phyloP scores from a whole-genome alignment of 2,113 vertebrate species.

The Choloepus hoffmanni region DNA sequence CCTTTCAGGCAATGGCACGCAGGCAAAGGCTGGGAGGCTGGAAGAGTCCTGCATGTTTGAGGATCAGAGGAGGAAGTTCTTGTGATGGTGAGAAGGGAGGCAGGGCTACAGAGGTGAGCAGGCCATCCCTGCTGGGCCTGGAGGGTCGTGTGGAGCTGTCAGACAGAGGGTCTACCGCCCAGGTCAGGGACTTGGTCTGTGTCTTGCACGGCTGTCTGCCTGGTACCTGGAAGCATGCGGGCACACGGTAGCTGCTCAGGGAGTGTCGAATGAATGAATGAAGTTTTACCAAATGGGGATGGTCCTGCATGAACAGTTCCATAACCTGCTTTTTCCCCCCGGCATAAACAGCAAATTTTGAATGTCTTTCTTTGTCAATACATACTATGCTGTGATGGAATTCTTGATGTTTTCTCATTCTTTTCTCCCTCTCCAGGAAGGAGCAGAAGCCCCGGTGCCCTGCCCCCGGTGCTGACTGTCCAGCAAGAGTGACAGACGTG shows the following conservation, averaged over 20 bases:
- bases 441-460: conserved; percentile 62
- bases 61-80: background rate
- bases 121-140: background rate
- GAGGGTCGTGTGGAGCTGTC: background rate
- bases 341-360: background rate
- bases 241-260: background rate
- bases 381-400: background rate
- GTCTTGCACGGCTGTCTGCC: background rate
- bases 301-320: background rate
- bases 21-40: background rate
- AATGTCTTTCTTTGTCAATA: background rate
- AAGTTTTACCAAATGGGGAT: conserved; percentile 14
- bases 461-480: conserved; percentile 52
- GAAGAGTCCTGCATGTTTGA: background rate
- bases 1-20: background rate
- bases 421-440: conserved; percentile 68
- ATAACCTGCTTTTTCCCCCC: background rate
- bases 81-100: background rate
- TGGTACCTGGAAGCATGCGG: background rate
- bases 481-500: conserved; percentile 68
- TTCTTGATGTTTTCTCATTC: conserved; percentile 29
- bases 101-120: background rate
- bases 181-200: background rate
- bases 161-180: background rate
- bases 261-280: background rate